Base-by-base conservation (phyloP, 2,797 vertebrate genomes). In the Gila robusta region DNA sequence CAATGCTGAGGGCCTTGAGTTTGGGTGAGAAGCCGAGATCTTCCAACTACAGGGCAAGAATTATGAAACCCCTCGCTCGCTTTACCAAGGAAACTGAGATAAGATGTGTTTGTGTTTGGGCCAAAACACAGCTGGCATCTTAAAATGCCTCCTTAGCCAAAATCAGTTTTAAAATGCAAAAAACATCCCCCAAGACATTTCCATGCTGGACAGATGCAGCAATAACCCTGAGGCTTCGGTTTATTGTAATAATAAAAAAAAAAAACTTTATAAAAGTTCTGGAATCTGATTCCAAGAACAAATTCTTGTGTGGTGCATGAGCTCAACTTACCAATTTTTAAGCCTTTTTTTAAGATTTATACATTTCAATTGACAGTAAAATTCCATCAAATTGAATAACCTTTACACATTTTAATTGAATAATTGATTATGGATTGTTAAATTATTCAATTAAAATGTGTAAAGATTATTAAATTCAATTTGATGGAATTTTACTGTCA, bases 191-290 rank as follows among this genome's bases (percentile, higher is more conserved):
- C 3, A 23, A 49, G 12, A 47, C 80, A 81, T 47, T 59, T 64
- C 44, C 12, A 49, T 41, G 54, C 67, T 77, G n/a, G 35, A 73
- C 35, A 54, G 52, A 70, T 41, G 16, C 41, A 69, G 37, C 35
- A 26, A 19, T 70, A 47, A 83, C 83, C 86, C 52, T 2, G 19
- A 81, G 54, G 82, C 62, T 23, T 44, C 6, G 47, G 66, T 54
- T 74, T 79, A 44, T 39, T 59, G 39, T n/a, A 10, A 62, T n/a
- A 19, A 10, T 21, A 26, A 62, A 1, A 59, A 54, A 1, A 64
- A 80, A 79, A 74, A 79, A 81, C 52, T 85, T 77, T 23, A 81
- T 72, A 80, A 73, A 89, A 81, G 84, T 83, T 83, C n/a, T n/a
- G n/a, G n/a, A n/a, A 81, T 87, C 44, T 59, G 35, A 67, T 54